Percentiles rank a stretch among this genome's conserved stretches.
Evolutionary conservation across 2,888 invertebrate species (phyloP).

Genomic region (Morpho achilles): DNA sequence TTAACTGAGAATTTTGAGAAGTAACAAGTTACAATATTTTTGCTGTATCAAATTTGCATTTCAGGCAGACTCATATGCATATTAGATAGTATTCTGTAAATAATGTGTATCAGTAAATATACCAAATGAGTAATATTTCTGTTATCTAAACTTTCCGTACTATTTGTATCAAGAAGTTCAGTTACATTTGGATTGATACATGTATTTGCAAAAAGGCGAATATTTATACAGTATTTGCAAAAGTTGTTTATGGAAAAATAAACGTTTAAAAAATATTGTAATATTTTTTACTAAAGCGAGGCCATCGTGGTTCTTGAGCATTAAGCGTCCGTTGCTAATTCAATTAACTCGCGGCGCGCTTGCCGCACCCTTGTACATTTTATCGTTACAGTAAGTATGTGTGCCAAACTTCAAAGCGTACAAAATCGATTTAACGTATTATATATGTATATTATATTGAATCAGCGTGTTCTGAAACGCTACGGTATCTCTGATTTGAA

Average conservation of each 20-base stretch:
- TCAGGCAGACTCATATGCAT: too few species aligned
- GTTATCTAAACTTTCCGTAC: too few species aligned
- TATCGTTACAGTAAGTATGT: slow-evolving; percentile 2
- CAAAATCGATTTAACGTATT: slow-evolving; percentile 1
- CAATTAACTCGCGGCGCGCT: slow-evolving; percentile 7
- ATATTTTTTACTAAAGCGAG: slow-evolving; percentile 1
- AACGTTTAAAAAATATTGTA: slow-evolving; percentile 1
- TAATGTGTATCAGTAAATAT: too few species aligned
- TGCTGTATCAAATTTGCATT: too few species aligned
- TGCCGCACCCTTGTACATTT: slow-evolving; percentile 5
- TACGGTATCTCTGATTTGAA: too few species aligned
- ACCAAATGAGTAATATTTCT: too few species aligned
- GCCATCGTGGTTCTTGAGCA: slow-evolving; percentile 6
- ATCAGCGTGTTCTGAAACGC: background rate
- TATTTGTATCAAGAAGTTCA: too few species aligned
- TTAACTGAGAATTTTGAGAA: too few species aligned
- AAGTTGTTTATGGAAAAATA: background rate
- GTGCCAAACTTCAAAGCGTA: slow-evolving; percentile 4
- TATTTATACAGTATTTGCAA: background rate
- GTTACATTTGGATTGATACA: too few species aligned
- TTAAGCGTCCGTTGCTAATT: slow-evolving; percentile 11
- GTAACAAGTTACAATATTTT: too few species aligned
- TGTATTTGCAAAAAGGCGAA: background rate
- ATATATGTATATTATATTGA: background rate
- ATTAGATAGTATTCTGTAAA: too few species aligned